Conservation (phyloP, 1,140 invertebrate species). For the Cydia splendana region DNA sequence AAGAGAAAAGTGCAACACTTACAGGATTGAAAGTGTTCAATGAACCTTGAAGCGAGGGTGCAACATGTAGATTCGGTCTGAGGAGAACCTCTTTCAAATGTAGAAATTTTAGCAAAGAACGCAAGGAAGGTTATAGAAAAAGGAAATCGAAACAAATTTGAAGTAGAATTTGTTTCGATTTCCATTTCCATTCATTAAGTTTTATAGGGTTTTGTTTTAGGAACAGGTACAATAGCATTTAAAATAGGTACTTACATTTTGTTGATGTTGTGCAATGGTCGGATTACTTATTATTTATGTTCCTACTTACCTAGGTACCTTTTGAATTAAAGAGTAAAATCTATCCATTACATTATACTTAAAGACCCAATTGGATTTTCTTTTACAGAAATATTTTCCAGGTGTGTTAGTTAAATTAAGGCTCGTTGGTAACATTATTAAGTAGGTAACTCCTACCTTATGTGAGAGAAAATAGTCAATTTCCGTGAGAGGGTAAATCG, state of each 20-base stretch:
- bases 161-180: no score
- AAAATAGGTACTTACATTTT: no score
- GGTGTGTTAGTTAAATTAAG: neutral
- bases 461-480: conserved; percentile 35
- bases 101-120: neutral
- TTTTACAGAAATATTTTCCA: neutral
- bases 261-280: no score
- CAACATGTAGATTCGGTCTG: neutral
- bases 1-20: conserved; percentile 13
- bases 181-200: no score
- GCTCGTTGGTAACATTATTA: neutral
- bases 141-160: no score
- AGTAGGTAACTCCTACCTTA: conserved; percentile 7
- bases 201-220: no score
- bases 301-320: no score
- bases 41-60: conserved; percentile 1
- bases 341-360: no score
- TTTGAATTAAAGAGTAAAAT: no score
- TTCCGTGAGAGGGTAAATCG: conserved; percentile 34
- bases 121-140: neutral
- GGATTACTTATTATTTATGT: no score
- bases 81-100: neutral
- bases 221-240: no score
- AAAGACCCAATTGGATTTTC: no score
- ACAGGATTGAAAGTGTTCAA: conserved; percentile 20